These are phyloP conservation scores for Callyntrura guangdongensis DNA, from an alignment of 2,888 invertebrate species.

Conservation along the genomic window DNA sequence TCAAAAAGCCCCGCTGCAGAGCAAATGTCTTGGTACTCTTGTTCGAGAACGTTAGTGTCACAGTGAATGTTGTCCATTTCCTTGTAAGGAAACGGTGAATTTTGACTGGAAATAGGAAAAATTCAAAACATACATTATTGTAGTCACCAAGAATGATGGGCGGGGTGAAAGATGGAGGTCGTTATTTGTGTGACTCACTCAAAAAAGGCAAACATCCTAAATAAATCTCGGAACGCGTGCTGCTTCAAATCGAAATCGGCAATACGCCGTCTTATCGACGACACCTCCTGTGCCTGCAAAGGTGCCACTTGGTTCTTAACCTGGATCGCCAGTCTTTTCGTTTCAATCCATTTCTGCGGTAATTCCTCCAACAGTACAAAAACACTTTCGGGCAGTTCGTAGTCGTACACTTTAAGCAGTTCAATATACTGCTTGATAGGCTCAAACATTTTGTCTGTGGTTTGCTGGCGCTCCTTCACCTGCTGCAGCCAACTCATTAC, in stretches of 20 bases:
- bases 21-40: conserved; percentile 94
- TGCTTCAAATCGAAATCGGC: conserved; percentile 94
- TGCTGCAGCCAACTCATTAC: conserved; percentile 98
- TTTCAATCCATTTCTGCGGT: conserved; percentile 98
- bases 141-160: no score
- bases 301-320: conserved; percentile 98
- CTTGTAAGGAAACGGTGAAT: conserved; percentile 91
- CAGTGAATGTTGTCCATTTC: conserved; percentile 92
- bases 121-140: no score
- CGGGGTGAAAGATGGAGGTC: no score
- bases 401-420: conserved; percentile 96
- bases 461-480: conserved; percentile 95
- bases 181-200: conserved; percentile 85
- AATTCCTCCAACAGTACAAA: conserved; percentile 94
- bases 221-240: conserved; percentile 93
- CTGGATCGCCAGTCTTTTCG: conserved; percentile 95
- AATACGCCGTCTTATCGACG: conserved; percentile 95
- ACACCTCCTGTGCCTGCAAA: conserved; percentile 96
- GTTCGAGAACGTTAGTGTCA: conserved; percentile 93
- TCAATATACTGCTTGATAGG: conserved; percentile 97
- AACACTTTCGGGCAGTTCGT: conserved; percentile 98
- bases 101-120: conserved; percentile 91
- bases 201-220: conserved; percentile 88
- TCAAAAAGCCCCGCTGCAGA: conserved; percentile 97
- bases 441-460: conserved; percentile 98